Conservation (phyloP, 2,797 vertebrate genomes). For the Zenarchopterus dispar region DNA sequence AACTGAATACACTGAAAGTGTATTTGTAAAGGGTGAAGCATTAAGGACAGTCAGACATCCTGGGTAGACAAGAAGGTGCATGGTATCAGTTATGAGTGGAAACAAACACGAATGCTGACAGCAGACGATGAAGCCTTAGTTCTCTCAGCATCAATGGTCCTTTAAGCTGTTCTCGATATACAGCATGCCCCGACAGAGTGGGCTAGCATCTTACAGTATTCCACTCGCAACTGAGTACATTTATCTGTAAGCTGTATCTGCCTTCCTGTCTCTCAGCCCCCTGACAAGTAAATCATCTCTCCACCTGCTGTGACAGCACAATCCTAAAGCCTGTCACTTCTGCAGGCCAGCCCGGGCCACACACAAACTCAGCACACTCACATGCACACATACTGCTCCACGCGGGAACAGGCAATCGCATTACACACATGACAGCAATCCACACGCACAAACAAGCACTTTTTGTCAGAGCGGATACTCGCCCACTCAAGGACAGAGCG, state of each 20-base stretch:
- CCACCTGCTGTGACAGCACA: conserved; percentile 72
- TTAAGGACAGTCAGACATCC: neutral
- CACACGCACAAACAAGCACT: conserved; percentile 38
- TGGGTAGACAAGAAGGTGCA: conserved; percentile 3
- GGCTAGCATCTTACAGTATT: conserved; percentile 56
- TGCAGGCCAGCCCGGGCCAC: conserved; percentile 55
- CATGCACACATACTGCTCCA: neutral
- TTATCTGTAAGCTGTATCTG: conserved; percentile 66
- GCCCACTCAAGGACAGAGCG: conserved; percentile 72
- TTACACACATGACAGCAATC: conserved; percentile 31
- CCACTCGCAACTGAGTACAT: conserved; percentile 50
- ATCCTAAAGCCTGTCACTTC: conserved; percentile 68
- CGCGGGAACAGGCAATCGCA: conserved; percentile 41
- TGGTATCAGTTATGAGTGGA: conserved; percentile 29
- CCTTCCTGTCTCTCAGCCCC: conserved; percentile 58
- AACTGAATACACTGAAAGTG: neutral
- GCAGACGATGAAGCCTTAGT: conserved; percentile 17
- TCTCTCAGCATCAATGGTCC: conserved; percentile 27
- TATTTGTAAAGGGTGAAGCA: neutral
- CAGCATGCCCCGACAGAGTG: conserved; percentile 37
- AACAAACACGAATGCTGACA: conserved; percentile 24
- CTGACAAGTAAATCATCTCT: conserved; percentile 77
- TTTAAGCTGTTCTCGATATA: conserved; percentile 15
- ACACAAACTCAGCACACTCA: conserved; percentile 37
- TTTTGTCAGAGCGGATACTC: conserved; percentile 63